Percentiles rank a stretch among this genome's conserved stretches.
Evolutionary conservation across 2,797 vertebrate genomes (phyloP).

Genomic region (Eospalax fontanierii): DNA sequence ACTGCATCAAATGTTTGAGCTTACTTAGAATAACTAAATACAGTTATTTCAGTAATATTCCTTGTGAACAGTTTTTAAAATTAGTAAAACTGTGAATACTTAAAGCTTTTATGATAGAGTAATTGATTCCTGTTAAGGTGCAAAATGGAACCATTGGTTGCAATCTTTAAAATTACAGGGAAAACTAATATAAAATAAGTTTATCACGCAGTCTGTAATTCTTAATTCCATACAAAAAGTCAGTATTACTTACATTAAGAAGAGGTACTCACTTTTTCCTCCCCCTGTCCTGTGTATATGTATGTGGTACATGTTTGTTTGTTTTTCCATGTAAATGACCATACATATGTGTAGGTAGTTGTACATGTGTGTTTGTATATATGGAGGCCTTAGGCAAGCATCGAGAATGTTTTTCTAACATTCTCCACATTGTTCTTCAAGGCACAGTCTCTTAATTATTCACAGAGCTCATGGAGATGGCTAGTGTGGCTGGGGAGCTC

Average conservation of each 20-base stretch:
- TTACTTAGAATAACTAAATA: background rate
- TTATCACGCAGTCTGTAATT: background rate
- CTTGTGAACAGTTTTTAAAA: background rate
- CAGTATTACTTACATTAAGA: background rate
- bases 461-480: background rate
- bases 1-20: background rate
- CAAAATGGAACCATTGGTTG: background rate
- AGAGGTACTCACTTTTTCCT: background rate
- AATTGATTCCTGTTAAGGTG: background rate
- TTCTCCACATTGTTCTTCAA: background rate
- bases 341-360: background rate
- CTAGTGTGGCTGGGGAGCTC: background rate
- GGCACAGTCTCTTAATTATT: background rate
- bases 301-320: background rate
- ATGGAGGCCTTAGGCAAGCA: too few relatives aligned
- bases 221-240: background rate
- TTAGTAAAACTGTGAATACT: background rate
- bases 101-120: background rate
- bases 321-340: background rate
- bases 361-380: background rate
- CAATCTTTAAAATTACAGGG: background rate
- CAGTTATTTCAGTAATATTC: background rate
- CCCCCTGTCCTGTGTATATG: background rate
- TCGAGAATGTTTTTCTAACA: background rate
- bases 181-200: background rate